Base-by-base conservation (phyloP, 2,888 invertebrate genomes). In the Seira sanloemensis region DNA sequence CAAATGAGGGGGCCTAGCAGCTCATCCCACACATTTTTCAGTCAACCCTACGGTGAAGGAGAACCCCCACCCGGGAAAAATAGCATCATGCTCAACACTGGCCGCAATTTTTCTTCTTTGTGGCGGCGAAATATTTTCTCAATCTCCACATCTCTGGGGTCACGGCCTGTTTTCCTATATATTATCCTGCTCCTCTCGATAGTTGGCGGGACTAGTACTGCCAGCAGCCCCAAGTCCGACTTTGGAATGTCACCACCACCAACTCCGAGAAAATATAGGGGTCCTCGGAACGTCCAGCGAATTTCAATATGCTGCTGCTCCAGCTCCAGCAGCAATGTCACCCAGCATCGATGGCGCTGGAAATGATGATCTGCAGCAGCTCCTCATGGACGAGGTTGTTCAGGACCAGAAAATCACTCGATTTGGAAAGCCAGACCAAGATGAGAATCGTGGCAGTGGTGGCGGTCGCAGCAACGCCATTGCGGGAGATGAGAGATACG, bases 21-120 rank as follows among this genome's bases (percentile, higher is more conserved):
- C 46, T 76, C 79, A 84, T 84, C 84, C 76, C 67, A 50, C 25
- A 72, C 84, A 84, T 84, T 84, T 68, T 58, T 84, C 84, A 84
- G 37, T 18, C 21, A n/a, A n/a, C n/a, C n/a, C n/a, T n/a, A n/a
- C n/a, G n/a, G n/a, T n/a, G n/a, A n/a, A n/a, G n/a, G n/a, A n/a
- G 27, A 5, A 26, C 27, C n/a, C 9, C 7, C 18, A 24, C 7
- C 69, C 58, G n/a, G 12, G 12, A 58, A 58, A 37, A 12, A 37
- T 9, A 37, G 37, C 58, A 58, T 16, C 18, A 58, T 58, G 58
- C 2, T n/a, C 58, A 2, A 58, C n/a, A 7, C 58, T 58, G n/a
- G 2, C n/a, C n/a, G 58, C 58, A 7, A 58, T 58, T 58, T 58
- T 4, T 58, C 58, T 58, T 58, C 58, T 58, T 18, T 2, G n/a